A percentile compares a stretch with the other conserved stretches of the same genome.
These are phyloP conservation scores for Pangasius sanitwongsei DNA, from an alignment of 2,797 vertebrate species.

Conservation along the genomic window DNA sequence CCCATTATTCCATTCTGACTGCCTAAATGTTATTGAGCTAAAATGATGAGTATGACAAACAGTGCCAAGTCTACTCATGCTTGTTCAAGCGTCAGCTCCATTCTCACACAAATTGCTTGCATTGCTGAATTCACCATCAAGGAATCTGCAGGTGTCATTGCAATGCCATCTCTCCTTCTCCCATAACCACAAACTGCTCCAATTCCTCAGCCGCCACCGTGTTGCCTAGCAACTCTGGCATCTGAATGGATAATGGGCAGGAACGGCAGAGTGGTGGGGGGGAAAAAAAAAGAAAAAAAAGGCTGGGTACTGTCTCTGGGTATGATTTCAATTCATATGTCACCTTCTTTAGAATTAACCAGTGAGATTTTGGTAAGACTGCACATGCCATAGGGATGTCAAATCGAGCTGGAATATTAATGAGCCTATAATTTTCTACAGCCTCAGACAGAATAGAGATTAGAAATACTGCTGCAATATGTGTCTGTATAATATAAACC, in stretches of 20 bases:
- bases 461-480: not conserved
- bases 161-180: conserved; percentile 62
- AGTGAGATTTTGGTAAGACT: not conserved
- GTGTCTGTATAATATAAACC: not conserved
- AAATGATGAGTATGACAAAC: conserved; percentile 20
- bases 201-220: conserved; percentile 53
- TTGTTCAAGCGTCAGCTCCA: not conserved
- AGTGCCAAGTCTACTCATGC: not conserved
- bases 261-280: conserved; percentile 44
- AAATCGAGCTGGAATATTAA: not conserved
- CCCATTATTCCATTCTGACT: not conserved
- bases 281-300: not conserved
- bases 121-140: not conserved
- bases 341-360: not conserved
- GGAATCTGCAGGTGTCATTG: conserved; percentile 30
- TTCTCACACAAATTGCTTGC: conserved; percentile 12
- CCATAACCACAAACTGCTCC: conserved; percentile 60
- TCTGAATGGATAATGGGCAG: conserved; percentile 67
- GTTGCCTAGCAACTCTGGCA: conserved; percentile 81
- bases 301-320: conserved; percentile 29
- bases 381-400: too few species aligned
- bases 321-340: conserved; percentile 42
- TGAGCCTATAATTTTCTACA: not conserved
- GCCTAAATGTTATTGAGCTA: not conserved
- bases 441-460: not conserved